Base-by-base conservation (phyloP, 1,140 invertebrate genomes). In the Bombus impatiens region DNA sequence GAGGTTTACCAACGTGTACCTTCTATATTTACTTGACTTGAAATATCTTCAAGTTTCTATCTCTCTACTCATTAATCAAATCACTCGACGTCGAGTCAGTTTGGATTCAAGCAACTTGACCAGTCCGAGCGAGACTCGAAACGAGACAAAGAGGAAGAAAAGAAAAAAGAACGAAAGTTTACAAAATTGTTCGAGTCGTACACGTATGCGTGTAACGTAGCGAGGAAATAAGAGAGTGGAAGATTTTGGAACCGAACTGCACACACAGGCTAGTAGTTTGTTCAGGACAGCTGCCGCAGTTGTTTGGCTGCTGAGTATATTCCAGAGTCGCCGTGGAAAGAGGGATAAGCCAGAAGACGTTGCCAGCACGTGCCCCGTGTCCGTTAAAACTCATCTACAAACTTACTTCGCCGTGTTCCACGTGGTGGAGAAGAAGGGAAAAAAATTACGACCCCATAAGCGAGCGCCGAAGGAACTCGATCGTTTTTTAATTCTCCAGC, bases 291-390 rank as follows among this genome's bases (percentile, higher is more conserved):
- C 89, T 93, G 93, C 91, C 88, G 89, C 91, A 94, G 91, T 93
- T 93, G 92, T 92, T 89, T 91, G 90, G 92, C 90, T 91, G 89
- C 91, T 86, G 90, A 86, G 86, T 89, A 84, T 89, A 84, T 88
- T 89, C 77, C 78, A 72, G 88, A 86, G 80, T 85, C 81, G 84
- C 18, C 67, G 83, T 77, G 80, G 88, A 84, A 91, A 91, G 87
- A 89, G 82, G 87, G 88, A 91, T 89, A 90, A 87, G 89, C 84
- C 83, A 87, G 89, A 88, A 91, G 88, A 87, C 88, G 82, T 91
- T 89, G 89, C 85, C 85, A 94, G 92, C 93, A 93, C 93, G 94
- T 93, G 93, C 93, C 90, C 88, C 80, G 87, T 83, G 91, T 92
- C 91, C 91, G 93, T 93, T 94, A 88, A 67, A 88, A 90, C 85